phyloP scores from a whole-genome alignment of 2,113 vertebrate genomes.

The Trogon melanurus region DNA sequence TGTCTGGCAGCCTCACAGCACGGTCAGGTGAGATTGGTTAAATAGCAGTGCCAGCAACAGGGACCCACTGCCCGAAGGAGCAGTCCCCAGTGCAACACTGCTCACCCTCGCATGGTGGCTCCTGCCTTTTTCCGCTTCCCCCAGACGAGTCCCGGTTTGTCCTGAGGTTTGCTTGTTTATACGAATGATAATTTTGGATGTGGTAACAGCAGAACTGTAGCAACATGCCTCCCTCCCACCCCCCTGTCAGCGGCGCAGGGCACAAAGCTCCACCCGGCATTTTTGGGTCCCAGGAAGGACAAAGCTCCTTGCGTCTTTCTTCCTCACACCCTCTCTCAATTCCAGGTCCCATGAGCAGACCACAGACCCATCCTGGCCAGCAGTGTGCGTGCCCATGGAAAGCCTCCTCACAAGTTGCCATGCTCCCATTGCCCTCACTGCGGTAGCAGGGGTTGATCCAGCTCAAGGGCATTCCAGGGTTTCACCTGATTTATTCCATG shows the following conservation, averaged over 20 bases:
- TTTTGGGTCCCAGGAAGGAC: background rate
- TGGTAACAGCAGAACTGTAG: slow-evolving; percentile 64
- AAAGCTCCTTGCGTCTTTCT: background rate
- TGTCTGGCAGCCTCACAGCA: background rate
- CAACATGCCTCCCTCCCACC: slow-evolving; percentile 52
- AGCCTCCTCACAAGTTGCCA: rapidly evolving
- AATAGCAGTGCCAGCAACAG: background rate
- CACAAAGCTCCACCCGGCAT: rapidly evolving
- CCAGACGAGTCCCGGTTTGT: slow-evolving; percentile 58
- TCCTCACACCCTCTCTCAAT: background rate
- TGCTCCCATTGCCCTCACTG: background rate
- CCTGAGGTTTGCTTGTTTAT: slow-evolving; percentile 70
- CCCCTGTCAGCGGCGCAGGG: background rate
- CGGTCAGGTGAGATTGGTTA: rapidly evolving
- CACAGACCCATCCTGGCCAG: background rate
- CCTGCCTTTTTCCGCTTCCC: slow-evolving; percentile 11
- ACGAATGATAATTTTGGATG: slow-evolving; percentile 34
- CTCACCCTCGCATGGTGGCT: background rate
- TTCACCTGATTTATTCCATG: background rate
- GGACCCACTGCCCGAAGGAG: background rate
- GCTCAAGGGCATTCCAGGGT: background rate
- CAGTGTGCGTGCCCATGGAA: rapidly evolving
- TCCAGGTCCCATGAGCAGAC: background rate
- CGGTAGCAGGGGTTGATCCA: background rate
- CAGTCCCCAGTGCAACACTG: rapidly evolving